Base-by-base conservation (phyloP, 2,797 vertebrate genomes). In the Notoglanidium macrostoma region DNA sequence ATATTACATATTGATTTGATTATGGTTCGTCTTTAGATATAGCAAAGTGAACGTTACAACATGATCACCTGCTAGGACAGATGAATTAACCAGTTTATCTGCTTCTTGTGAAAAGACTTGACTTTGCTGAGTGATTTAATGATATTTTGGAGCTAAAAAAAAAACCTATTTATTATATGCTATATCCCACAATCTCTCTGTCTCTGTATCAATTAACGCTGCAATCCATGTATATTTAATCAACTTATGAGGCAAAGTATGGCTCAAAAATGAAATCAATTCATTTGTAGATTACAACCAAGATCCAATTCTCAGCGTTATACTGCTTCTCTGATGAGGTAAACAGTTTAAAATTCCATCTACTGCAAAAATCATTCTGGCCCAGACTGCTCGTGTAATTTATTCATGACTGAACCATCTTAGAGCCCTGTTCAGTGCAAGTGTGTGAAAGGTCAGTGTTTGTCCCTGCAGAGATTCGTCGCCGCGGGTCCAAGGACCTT, bases 401-500 rank as follows among this genome's bases (percentile, higher is more conserved):
- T 14, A 46, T 51, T 5, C 23, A 68, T 14, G 46, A 23, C 57
- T 26, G 21, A 81, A 63, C 46, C 40, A 46, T 21, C 23, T 15
- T 46, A 46, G 29, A 57, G 29, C 0, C 35, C 23, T 49, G 26
- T 11, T 82, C 14, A 23, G 44, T 82, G 44, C 21, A 59, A 54
- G 63, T 32, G 10, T 84, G 68, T 84, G 51, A 73, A 72, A 49
- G 54, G 26, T 84, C 35, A 73, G 21, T 17, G 57, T 35, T n/a
- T 85, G 61, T 55, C 15, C 2, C 15, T 90, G 12, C 91, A 99
- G 98, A 98, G 91, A 98, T 99, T 70, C 96, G 98, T 0, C 94
- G 97, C 9, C 94, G 97, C 0, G 98, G 98, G 26, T 99, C 98
- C 87, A 98, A 98, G 91, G 98, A 99, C 85, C 97, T 97, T 5